Base-by-base conservation (phyloP, 2,797 vertebrate species). In the Chelidonichthys spinosus region DNA sequence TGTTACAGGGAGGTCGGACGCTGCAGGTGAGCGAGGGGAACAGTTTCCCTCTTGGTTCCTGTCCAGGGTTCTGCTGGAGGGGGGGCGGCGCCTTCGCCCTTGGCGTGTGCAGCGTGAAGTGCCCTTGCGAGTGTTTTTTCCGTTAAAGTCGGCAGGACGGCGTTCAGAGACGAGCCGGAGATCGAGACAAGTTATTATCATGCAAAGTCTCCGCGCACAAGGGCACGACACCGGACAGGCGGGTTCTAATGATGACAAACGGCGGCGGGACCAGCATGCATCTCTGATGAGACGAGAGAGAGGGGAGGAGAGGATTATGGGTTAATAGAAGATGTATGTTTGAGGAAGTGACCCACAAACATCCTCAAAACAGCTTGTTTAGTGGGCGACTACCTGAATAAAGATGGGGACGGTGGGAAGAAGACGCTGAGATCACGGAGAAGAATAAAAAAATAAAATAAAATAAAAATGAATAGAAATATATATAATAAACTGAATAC, bases 201-300 rank as follows among this genome's bases (percentile, higher is more conserved):
- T 46, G 42, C 76, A 55, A 69, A 81, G 87, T 78, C 63, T 87
- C 76, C 64, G 68, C 17, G 42, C 82, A 87, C 90, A 92, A 92
- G 91, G 92, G 72, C 89, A 82, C 53, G 42, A 78, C 78, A 70
- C 67, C n/a, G 60, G 70, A 73, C 69, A 61, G 68, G 6, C 40
- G 69, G 72, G 81, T 71, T 59, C 76, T 90, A 89, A 91, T 79
- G 85, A 92, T 89, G 87, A 92, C 88, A 82, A 90, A 92, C 49
- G 49, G 76, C 42, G 25, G 61, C 60, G 39, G 66, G 83, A 76
- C 63, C 65, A 39, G 65, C 60, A 37, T 70, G 82, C 79, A 87
- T 87, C 74, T 76, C 17, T 72, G 80, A 92, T 83, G 84, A 87
- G 80, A 9, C 14, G 18, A 47, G 46, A 17, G n/a, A 18, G 7